Percentiles rank a stretch among this genome's conserved stretches.
phyloP scores from a whole-genome alignment of 1,140 invertebrate genomes.

The Drosophila ercepeae region DNA sequence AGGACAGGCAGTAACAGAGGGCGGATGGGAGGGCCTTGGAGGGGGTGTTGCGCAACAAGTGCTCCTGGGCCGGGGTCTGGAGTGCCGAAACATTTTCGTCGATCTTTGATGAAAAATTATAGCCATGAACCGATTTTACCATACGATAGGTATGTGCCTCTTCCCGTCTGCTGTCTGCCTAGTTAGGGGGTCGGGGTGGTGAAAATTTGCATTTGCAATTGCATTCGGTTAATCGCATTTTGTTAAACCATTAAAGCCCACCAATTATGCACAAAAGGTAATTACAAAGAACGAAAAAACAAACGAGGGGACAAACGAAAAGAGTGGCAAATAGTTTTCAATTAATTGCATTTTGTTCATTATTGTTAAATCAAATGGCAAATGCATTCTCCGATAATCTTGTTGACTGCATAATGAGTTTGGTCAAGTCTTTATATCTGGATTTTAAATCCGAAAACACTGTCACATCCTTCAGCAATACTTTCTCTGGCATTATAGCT shows the following conservation, averaged over 20 bases:
- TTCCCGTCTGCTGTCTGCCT: conserved; percentile 19
- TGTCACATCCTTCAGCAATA: too few relatives aligned
- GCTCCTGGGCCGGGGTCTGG: conserved; percentile 5
- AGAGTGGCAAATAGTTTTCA: conserved; percentile 56
- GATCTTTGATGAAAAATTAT: conserved; percentile 68
- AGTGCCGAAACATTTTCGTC: conserved; percentile 1
- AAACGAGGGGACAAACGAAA: conserved; percentile 7
- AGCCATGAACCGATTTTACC: conserved; percentile 3
- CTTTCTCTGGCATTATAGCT: not conserved
- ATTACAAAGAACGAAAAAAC: conserved; percentile 42
- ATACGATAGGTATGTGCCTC: conserved; percentile 8
- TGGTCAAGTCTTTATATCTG: not conserved
- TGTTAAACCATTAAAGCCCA: conserved; percentile 57
- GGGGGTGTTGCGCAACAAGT: conserved; percentile 45
- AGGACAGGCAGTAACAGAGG: conserved; percentile 21
- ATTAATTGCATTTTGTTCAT: conserved; percentile 64
- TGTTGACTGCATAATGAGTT: conserved; percentile 44
- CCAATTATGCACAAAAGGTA: conserved; percentile 67
- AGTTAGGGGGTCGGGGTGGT: not conserved
- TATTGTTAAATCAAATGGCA: conserved; percentile 62
- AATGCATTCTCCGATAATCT: conserved; percentile 47
- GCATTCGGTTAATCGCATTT: conserved; percentile 67
- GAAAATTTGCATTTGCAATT: conserved; percentile 44
- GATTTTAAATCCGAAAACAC: not conserved
- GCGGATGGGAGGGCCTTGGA: conserved; percentile 1